Percentiles rank a stretch among this genome's conserved stretches.
Evolutionary conservation across 2,797 vertebrate species (phyloP).

Genomic region (Neostethus bicornis): DNA sequence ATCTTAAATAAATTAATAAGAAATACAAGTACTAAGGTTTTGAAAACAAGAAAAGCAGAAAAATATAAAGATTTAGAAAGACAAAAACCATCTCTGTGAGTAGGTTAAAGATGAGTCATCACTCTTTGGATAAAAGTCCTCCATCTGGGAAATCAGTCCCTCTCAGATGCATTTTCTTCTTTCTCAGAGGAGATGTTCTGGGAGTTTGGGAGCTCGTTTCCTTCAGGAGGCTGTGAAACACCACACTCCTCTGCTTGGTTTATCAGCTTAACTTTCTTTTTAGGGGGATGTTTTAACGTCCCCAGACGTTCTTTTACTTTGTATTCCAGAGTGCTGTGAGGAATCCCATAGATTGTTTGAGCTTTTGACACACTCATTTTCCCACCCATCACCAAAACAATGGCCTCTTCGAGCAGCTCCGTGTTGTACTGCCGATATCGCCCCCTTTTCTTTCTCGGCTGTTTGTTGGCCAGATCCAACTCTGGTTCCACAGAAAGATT

Average conservation of each 20-base stretch:
- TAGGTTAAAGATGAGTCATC: slow-evolving; percentile 39
- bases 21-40: slow-evolving; percentile 29
- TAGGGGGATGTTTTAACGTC: slow-evolving; percentile 98
- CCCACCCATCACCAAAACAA: slow-evolving; percentile 96
- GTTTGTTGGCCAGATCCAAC: slow-evolving; percentile 91
- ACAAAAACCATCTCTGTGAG: slow-evolving; percentile 31
- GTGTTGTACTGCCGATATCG: slow-evolving; percentile 99
- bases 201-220: slow-evolving; percentile 33
- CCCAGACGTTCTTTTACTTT: slow-evolving; percentile 99
- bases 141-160: slow-evolving; percentile 40
- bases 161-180: slow-evolving; percentile 37
- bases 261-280: slow-evolving; percentile 97
- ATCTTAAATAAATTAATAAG: slow-evolving; percentile 29
- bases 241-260: slow-evolving; percentile 83
- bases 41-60: slow-evolving; percentile 45
- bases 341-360: slow-evolving; percentile 98
- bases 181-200: slow-evolving; percentile 39
- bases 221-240: slow-evolving; percentile 36
- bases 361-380: slow-evolving; percentile 99
- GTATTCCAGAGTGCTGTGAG: slow-evolving; percentile 99
- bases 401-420: slow-evolving; percentile 97
- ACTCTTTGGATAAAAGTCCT: slow-evolving; percentile 57
- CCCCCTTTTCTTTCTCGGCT: slow-evolving; percentile 97
- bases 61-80: slow-evolving; percentile 37
- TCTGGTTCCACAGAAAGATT: slow-evolving; percentile 92